Base-by-base conservation (phyloP, 2,797 vertebrate genomes). In the Leontocebus nigricollis region DNA sequence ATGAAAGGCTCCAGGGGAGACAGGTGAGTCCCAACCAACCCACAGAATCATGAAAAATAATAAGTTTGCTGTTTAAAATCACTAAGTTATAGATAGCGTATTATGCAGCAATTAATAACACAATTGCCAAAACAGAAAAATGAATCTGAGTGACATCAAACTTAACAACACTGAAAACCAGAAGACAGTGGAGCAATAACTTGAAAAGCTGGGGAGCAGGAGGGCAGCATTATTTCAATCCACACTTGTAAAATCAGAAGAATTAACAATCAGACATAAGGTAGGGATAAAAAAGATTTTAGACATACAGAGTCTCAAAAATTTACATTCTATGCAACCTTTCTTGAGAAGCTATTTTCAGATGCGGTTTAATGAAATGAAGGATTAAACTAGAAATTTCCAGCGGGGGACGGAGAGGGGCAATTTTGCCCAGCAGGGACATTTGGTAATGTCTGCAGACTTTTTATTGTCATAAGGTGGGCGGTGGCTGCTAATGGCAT, bases 201-300 rank as follows among this genome's bases (percentile, higher is more conserved):
- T 84, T 59, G 11, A 70, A 67, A 44, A 57, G 8, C 79, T 67
- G 67, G 82, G 4, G 57, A n/a, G 20, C 8, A 57, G 80, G 12
- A 2, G 20, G 17, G 22, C 9, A 17, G 44, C 10, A 22, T 81
- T 75, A 80, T 70, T 93, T 82, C 55, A 26, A 72, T n/a, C 22
- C 44, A 84, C 11, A 82, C 4, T 93, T 75, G 52, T 64, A 87
- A 17, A 59, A 41, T 77, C 30, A 36, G 48, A 64, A 59, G 79
- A 88, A 91, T 90, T 39, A 93, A 83, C 73, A 19, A 52, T 50
- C 20, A 59, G 27, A 46, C 61, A 46, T 22, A 83, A 73, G 17
- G 19, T 41, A 83, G 67, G 72, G 57, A 59, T 88, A 50, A 84
- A 96, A 67, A 76, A 41, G 61, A 81, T 89, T 87, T 93, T 27